Percentiles rank a stretch among this genome's conserved stretches.
These are phyloP conservation scores for Aphodius granarius DNA, from an alignment of 2,888 invertebrate genomes.

Conservation along the genomic window DNA sequence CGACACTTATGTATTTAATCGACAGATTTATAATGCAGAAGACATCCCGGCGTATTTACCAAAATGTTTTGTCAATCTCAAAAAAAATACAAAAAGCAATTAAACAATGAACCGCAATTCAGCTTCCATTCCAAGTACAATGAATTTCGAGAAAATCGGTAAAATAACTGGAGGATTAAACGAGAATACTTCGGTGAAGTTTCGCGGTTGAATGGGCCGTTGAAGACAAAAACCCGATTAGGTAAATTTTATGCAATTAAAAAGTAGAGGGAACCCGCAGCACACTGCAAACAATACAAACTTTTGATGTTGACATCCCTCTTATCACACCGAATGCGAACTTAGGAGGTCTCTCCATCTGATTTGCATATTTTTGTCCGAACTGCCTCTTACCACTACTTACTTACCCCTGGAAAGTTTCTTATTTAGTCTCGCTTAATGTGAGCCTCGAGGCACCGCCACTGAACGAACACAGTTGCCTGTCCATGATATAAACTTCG, in stretches of 20 bases:
- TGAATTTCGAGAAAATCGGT: neutral
- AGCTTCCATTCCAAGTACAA: neutral
- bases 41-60: too few relatives aligned
- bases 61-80: too few relatives aligned
- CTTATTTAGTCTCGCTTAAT: neutral
- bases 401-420: neutral
- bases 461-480: neutral
- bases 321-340: constrained; percentile 27
- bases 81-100: too few relatives aligned
- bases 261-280: constrained; percentile 22
- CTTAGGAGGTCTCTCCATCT: constrained; percentile 19
- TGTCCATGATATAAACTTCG: neutral
- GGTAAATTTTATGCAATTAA: constrained; percentile 26
- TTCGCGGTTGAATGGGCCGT: constrained; percentile 16
- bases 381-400: neutral
- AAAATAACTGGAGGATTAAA: constrained; percentile 17
- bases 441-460: neutral
- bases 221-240: constrained; percentile 26
- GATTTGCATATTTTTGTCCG: constrained; percentile 24
- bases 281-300: constrained; percentile 25
- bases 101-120: neutral
- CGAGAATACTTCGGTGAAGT: constrained; percentile 12
- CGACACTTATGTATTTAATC: too few relatives aligned
- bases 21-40: too few relatives aligned
- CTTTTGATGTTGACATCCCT: constrained; percentile 29